Percentiles rank a stretch among this genome's conserved stretches.
Conservation (phyloP, 2,888 invertebrate species). For the Nemurella pictetii region DNA sequence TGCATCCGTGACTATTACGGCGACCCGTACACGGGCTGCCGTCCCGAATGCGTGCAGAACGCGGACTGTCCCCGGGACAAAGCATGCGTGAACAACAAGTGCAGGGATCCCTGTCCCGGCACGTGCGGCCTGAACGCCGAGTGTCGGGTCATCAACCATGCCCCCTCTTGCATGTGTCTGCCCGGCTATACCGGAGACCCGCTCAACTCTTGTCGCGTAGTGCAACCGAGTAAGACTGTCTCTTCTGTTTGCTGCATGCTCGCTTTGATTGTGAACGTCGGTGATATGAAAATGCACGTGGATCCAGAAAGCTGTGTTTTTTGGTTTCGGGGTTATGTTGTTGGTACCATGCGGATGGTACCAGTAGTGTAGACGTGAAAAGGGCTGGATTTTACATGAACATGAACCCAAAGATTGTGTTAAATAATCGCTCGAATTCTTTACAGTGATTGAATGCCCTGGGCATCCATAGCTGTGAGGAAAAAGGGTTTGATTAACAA, state of each 20-base stretch:
- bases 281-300: not conserved
- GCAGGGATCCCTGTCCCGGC: slow-evolving; percentile 79
- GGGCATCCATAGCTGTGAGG: no score
- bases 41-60: slow-evolving; percentile 84
- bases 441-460: no score
- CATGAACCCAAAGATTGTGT: not conserved
- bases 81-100: slow-evolving; percentile 84
- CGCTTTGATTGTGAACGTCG: slow-evolving; percentile 5
- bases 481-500: no score
- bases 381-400: not conserved
- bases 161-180: slow-evolving; percentile 77
- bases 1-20: slow-evolving; percentile 83
- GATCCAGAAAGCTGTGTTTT: no score
- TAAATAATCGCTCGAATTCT: no score
- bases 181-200: slow-evolving; percentile 81
- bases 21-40: slow-evolving; percentile 83
- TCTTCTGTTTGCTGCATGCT: not conserved
- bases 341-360: no score
- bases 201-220: slow-evolving; percentile 52
- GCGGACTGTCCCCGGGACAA: slow-evolving; percentile 75
- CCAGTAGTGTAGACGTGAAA: no score
- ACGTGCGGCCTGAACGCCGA: slow-evolving; percentile 80
- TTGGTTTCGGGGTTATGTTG: no score
- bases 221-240: slow-evolving; percentile 40
- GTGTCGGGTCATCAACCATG: slow-evolving; percentile 79